Evolutionary conservation across 2,888 invertebrate genomes (phyloP).

Genomic region (Sceliomorpha sp.): DNA sequence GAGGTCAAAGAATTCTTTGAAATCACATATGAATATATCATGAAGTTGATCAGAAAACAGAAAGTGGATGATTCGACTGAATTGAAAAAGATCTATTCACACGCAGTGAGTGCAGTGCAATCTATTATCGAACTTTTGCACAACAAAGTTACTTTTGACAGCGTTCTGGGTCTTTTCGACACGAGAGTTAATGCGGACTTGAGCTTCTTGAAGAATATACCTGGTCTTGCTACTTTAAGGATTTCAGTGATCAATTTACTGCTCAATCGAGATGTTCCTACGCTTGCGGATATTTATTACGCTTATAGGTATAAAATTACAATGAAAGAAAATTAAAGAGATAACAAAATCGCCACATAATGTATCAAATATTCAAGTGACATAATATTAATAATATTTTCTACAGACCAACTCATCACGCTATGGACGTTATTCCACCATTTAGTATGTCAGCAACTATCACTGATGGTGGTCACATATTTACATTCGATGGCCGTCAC

Average conservation of each 20-base stretch:
- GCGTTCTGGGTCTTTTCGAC: slow-evolving; percentile 73
- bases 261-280: slow-evolving; percentile 83
- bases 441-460: slow-evolving; percentile 84
- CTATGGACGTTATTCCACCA: slow-evolving; percentile 84
- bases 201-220: slow-evolving; percentile 80
- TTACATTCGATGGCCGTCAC: slow-evolving; percentile 93
- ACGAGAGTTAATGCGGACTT: slow-evolving; percentile 78
- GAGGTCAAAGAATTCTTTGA: slow-evolving; percentile 85
- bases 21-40: slow-evolving; percentile 83
- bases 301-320: slow-evolving; percentile 81
- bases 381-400: slow-evolving; percentile 14
- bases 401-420: slow-evolving; percentile 79
- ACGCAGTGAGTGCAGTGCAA: slow-evolving; percentile 82
- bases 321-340: too few species aligned
- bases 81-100: slow-evolving; percentile 84
- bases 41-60: slow-evolving; percentile 73
- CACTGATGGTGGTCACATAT: slow-evolving; percentile 90
- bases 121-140: slow-evolving; percentile 82
- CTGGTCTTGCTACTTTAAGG: slow-evolving; percentile 83
- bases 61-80: slow-evolving; percentile 86
- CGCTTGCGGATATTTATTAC: slow-evolving; percentile 82
- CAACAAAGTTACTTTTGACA: slow-evolving; percentile 76
- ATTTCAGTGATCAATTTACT: slow-evolving; percentile 84
- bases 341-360: neutral
- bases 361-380: slow-evolving; percentile 2